Evolutionary conservation across 2,888 invertebrate species (phyloP), one percentile per base, ranked within the genome.

Genomic region (Melanostoma scalare): DNA sequence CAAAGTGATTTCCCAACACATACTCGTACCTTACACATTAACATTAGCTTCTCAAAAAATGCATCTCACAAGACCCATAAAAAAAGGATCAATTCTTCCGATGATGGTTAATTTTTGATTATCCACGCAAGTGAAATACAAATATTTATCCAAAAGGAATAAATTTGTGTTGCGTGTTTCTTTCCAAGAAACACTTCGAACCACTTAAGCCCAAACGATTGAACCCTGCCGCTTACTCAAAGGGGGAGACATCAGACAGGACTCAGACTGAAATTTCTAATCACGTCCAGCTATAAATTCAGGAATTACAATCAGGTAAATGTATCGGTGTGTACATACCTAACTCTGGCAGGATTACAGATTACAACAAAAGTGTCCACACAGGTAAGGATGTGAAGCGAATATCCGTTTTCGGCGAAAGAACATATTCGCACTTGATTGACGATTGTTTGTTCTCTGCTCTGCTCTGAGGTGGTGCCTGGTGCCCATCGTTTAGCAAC

Each of bases 281-380:
- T 81, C 81, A 81, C 77, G 81, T 81, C 61, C 81, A 76, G 77
- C 76, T 10, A 81, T 81, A 81, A 81, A 81, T 81, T 81, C 33
- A 30, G 60, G 81, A 53, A 72, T 81, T 81, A 80, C 81, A 81
- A 55, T 63, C 76, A 67, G 67, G 67, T 81, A 58, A 67, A 35
- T 44, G 38, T 50, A 38, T n/a, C 31, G 38, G 63, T 50, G 9
- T 46, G 35, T 46, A 38, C 30, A 20, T 38, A 8, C 20, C 20
- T 4, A 50, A n/a, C 40, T 20, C 3, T 31, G 8, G 31, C 65
- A 52, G 78, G 73, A 78, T 72, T 72, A 78, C 58, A 42, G 48
- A 42, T 8, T 35, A 35, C 5, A 8, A 52, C 8, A 42, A 9
- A 35, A 40, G 2, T 20, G 20, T 20, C 20, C 20, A 20, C 10